A percentile compares a stretch with the other conserved stretches of the same genome.
Evolutionary conservation across 2,888 invertebrate species (phyloP).

Genomic region (Brachyptera risi): DNA sequence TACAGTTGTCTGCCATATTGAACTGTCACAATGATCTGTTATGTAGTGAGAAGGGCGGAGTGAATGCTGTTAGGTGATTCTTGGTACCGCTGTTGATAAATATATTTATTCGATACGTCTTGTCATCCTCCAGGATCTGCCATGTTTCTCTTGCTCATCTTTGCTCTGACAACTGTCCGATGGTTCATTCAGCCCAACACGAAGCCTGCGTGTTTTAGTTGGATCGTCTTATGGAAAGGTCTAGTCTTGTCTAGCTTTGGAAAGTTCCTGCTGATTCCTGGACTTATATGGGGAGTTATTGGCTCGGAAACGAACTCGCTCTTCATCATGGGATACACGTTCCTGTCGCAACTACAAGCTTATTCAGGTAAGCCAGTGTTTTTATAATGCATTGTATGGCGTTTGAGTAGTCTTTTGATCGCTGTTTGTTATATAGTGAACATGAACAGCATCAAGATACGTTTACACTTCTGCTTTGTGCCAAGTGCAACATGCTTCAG

Average conservation of each 20-base stretch:
- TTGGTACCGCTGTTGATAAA: too few relatives aligned
- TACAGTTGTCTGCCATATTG: too few relatives aligned
- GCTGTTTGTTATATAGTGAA: too few relatives aligned
- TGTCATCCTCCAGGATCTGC: constrained; percentile 20
- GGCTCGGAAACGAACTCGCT: constrained; percentile 49
- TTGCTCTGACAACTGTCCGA: constrained; percentile 38
- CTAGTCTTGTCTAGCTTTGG: constrained; percentile 58
- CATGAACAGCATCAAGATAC: too few relatives aligned
- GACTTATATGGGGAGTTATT: constrained; percentile 57
- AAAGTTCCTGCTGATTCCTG: constrained; percentile 57
- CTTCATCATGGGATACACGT: constrained; percentile 61
- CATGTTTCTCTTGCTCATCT: constrained; percentile 37
- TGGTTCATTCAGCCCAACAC: constrained; percentile 30
- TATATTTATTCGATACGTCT: too few relatives aligned
- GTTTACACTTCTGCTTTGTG: too few relatives aligned
- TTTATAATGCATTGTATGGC: too few relatives aligned
- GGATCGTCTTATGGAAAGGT: constrained; percentile 49
- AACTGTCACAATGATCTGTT: too few relatives aligned
- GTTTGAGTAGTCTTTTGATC: too few relatives aligned
- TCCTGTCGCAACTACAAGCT: constrained; percentile 58
- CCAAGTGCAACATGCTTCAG: too few relatives aligned
- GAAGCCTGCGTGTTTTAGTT: constrained; percentile 24
- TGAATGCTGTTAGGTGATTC: too few relatives aligned
- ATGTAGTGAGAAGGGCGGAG: too few relatives aligned
- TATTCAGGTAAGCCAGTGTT: constrained; percentile 55